These are phyloP conservation scores for Loriculus beryllinus DNA, from an alignment of 2,797 vertebrate species.

Conservation along the genomic window DNA sequence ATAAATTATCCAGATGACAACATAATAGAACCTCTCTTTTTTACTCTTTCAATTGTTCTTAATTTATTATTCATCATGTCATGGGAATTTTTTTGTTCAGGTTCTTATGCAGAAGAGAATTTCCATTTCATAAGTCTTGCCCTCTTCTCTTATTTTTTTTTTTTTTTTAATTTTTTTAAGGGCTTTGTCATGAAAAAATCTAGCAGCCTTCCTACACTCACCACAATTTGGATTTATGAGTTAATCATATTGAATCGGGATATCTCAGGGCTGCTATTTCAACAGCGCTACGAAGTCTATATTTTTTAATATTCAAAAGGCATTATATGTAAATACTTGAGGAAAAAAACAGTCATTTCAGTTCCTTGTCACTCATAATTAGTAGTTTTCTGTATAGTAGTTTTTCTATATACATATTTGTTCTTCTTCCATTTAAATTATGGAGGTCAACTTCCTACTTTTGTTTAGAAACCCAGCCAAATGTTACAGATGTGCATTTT, in stretches of 20 bases:
- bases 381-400: not conserved
- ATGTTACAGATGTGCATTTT: not conserved
- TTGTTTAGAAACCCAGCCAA: not conserved
- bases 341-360: not conserved
- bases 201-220: not conserved
- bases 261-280: not conserved
- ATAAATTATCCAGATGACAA: not conserved
- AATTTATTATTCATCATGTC: not conserved
- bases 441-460: not conserved
- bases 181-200: not conserved
- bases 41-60: not conserved
- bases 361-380: not conserved
- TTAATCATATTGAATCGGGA: not conserved
- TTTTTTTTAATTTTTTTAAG: not conserved
- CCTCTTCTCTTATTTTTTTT: accelerated
- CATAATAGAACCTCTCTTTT: not conserved
- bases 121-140: not conserved
- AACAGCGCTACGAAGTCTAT: not conserved
- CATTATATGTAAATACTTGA: not conserved
- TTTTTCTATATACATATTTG: not conserved
- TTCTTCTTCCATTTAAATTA: not conserved
- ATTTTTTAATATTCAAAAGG: not conserved
- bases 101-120: not conserved
- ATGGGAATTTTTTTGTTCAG: not conserved
- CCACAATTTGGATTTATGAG: not conserved